phyloP scores from a whole-genome alignment of 2,113 vertebrate species.

The Phoenicopterus ruber region DNA sequence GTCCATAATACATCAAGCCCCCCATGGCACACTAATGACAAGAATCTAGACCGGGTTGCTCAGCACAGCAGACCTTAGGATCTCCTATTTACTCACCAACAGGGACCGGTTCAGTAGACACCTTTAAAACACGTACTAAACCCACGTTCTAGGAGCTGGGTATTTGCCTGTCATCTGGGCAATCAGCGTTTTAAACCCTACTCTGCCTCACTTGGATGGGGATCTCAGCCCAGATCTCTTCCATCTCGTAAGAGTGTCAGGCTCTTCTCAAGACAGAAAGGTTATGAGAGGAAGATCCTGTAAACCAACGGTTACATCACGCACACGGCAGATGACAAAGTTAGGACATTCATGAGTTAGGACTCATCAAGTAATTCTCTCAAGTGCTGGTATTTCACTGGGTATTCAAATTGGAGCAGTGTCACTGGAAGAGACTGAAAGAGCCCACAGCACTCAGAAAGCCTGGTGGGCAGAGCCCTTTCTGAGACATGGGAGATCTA shows the following conservation, averaged over 20 bases:
- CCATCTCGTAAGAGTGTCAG: not conserved
- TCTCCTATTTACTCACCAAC: not conserved
- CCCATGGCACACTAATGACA: not conserved
- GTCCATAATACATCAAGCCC: not conserved
- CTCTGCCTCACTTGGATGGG: not conserved
- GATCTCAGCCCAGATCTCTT: not conserved
- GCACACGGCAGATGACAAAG: not conserved
- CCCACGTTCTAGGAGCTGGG: rapidly evolving
- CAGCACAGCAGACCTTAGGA: not conserved
- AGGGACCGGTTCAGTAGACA: not conserved
- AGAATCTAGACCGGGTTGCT: not conserved
- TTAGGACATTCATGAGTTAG: too few species aligned
- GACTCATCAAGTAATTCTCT: not conserved
- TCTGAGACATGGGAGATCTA: not conserved
- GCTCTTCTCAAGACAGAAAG: not conserved
- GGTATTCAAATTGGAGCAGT: not conserved
- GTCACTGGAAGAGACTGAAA: not conserved
- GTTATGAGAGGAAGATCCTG: not conserved
- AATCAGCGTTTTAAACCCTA: not conserved
- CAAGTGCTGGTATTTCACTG: not conserved
- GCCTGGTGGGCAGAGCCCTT: not conserved
- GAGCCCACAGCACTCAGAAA: not conserved
- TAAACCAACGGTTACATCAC: not conserved
- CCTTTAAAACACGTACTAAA: not conserved
- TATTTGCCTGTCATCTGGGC: not conserved